Conservation (phyloP, 2,113 vertebrate species). For the Taxidea taxus region DNA sequence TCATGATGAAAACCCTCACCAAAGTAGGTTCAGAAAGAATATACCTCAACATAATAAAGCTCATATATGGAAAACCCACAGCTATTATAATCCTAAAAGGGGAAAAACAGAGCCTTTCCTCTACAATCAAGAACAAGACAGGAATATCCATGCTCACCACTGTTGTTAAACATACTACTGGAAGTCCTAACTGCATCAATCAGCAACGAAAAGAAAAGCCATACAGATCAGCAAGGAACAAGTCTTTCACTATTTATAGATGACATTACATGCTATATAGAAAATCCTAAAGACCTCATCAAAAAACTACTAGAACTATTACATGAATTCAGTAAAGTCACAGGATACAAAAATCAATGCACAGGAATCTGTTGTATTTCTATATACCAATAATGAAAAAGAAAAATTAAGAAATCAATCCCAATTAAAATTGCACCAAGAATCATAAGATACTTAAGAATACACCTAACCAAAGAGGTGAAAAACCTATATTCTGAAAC, state of each 20-base stretch:
- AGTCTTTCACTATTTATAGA: not conserved
- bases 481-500: not conserved
- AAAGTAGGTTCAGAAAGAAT: not conserved
- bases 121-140: not conserved
- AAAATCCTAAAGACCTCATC: not conserved
- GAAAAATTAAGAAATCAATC: not conserved
- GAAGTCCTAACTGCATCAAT: not conserved
- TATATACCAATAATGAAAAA: not conserved
- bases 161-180: not conserved
- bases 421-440: not conserved
- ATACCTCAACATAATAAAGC: not conserved
- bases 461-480: not conserved
- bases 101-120: not conserved
- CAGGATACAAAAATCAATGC: not conserved
- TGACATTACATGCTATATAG: not conserved
- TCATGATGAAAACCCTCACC: not conserved
- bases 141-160: not conserved
- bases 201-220: not conserved
- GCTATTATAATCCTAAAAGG: not conserved
- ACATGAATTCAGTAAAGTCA: not conserved
- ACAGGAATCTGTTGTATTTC: not conserved
- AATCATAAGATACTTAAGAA: not conserved
- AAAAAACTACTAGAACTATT: not conserved
- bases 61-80: not conserved
- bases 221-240: not conserved